phyloP scores from a whole-genome alignment of 2,113 vertebrate species.

The Sander lucioperca region DNA sequence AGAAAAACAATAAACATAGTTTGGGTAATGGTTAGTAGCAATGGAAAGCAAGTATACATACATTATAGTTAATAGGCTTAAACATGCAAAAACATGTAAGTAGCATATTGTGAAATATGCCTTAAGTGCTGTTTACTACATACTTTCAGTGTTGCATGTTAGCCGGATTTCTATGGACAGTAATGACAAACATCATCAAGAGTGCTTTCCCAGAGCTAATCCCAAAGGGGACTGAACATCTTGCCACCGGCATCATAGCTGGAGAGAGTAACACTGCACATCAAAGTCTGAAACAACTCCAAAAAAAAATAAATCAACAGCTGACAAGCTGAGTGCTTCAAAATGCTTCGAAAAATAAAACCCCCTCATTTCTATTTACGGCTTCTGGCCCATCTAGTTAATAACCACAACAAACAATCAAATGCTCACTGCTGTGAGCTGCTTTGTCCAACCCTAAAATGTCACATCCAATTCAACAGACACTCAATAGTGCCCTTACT shows the following conservation, averaged over 20 bases:
- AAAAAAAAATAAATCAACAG: conserved; percentile 14
- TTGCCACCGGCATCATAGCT: conserved; percentile 58
- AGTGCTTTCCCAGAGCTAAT: conserved; percentile 56
- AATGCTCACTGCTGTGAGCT: conserved; percentile 44
- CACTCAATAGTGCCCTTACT: conserved; percentile 59
- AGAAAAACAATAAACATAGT: no score
- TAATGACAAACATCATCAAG: conserved; percentile 60
- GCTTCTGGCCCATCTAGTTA: conserved; percentile 18
- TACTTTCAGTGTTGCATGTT: conserved; percentile 35
- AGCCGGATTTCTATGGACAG: conserved; percentile 54
- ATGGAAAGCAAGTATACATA: neutral
- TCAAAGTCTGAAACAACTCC: conserved; percentile 43
- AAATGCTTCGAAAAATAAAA: conserved; percentile 37
- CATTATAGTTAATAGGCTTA: neutral
- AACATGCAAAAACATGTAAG: neutral
- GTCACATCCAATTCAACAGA: conserved; percentile 72
- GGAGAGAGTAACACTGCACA: conserved; percentile 43
- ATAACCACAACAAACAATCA: conserved; percentile 39
- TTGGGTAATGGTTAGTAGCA: neutral
- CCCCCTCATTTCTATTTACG: neutral
- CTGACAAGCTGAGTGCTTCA: neutral
- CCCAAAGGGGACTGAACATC: conserved; percentile 60
- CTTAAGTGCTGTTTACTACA: conserved; percentile 8
- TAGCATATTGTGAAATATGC: neutral
- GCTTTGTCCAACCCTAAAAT: conserved; percentile 72